These are phyloP conservation scores for Trinectes maculatus DNA, from an alignment of 2,113 vertebrate species.

Conservation along the genomic window DNA sequence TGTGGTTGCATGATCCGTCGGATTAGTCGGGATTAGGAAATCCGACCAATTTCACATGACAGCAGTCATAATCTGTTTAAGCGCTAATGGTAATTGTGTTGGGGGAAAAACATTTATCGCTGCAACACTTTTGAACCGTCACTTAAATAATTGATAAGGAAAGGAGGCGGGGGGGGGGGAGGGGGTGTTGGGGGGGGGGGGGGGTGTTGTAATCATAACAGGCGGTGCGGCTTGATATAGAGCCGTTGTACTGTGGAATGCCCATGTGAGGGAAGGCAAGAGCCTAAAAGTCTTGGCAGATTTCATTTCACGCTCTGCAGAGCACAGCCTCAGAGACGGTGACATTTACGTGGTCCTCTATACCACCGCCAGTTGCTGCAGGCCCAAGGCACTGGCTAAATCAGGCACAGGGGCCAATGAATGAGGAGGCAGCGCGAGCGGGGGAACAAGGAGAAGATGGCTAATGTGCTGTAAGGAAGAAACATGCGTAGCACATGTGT, in stretches of 20 bases:
- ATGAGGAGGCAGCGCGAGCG: conserved; percentile 46
- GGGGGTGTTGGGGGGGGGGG: background rate
- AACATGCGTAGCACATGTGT: conserved; percentile 14
- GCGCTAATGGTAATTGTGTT: conserved; percentile 30
- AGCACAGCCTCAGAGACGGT: conserved; percentile 77
- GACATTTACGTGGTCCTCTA: conserved; percentile 81
- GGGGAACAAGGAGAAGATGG: conserved; percentile 45
- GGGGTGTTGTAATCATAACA: conserved; percentile 63
- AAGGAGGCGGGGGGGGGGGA: background rate
- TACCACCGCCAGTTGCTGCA: conserved; percentile 72
- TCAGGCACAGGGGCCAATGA: conserved; percentile 70
- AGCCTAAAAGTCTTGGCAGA: conserved; percentile 80
- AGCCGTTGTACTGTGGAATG: conserved; percentile 51
- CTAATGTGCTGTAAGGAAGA: conserved; percentile 42
- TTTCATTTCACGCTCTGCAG: conserved; percentile 82
- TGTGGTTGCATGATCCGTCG: conserved; percentile 41
- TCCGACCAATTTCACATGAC: conserved; percentile 50
- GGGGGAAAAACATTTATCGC: conserved; percentile 30
- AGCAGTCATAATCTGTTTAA: conserved; percentile 42
- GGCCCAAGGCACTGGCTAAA: conserved; percentile 76
- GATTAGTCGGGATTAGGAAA: conserved; percentile 61
- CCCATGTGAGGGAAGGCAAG: conserved; percentile 66
- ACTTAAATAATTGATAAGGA: conserved; percentile 53
- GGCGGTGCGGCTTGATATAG: conserved; percentile 54
- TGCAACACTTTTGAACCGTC: conserved; percentile 12